Conservation (phyloP, 2,888 invertebrate genomes). For the Tinea pellionella region DNA sequence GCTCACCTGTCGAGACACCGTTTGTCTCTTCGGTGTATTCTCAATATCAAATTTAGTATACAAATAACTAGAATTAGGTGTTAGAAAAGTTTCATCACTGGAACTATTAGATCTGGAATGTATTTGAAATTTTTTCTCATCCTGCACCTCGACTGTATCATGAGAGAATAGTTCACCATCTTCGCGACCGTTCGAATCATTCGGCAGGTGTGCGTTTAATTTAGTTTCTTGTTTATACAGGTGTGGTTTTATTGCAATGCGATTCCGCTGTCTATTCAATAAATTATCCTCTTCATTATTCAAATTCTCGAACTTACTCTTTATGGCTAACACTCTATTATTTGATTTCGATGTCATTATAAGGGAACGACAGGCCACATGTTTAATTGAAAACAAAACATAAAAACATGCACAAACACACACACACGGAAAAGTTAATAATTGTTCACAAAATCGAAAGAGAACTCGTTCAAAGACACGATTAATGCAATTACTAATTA, state of each 20-base stretch:
- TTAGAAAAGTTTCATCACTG: conserved; percentile 27
- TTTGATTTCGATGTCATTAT: conserved; percentile 58
- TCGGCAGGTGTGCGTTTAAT: background rate
- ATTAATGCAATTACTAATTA: background rate
- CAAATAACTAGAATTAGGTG: conserved; percentile 51
- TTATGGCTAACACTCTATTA: conserved; percentile 73
- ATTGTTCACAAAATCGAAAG: too few species aligned
- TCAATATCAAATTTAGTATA: conserved; percentile 33
- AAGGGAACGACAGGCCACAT: conserved; percentile 24
- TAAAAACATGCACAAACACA: conserved; percentile 3
- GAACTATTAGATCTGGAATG: conserved; percentile 25
- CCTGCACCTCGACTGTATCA: background rate
- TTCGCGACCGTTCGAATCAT: background rate
- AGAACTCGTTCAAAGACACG: too few species aligned
- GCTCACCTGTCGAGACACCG: conserved; percentile 50
- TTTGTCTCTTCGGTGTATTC: conserved; percentile 38
- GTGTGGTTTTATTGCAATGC: conserved; percentile 22
- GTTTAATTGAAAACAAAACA: conserved; percentile 19
- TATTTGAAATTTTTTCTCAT: background rate
- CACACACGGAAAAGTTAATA: too few species aligned
- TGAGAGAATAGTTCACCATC: conserved; percentile 3
- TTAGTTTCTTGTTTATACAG: conserved; percentile 19
- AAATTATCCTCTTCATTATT: conserved; percentile 37
- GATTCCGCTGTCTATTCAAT: background rate
- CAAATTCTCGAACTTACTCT: conserved; percentile 72